Percentiles rank a stretch among this genome's conserved stretches.
Conservation (phyloP, 2,797 vertebrate genomes). For the Phrynocephalus vlangalii region DNA sequence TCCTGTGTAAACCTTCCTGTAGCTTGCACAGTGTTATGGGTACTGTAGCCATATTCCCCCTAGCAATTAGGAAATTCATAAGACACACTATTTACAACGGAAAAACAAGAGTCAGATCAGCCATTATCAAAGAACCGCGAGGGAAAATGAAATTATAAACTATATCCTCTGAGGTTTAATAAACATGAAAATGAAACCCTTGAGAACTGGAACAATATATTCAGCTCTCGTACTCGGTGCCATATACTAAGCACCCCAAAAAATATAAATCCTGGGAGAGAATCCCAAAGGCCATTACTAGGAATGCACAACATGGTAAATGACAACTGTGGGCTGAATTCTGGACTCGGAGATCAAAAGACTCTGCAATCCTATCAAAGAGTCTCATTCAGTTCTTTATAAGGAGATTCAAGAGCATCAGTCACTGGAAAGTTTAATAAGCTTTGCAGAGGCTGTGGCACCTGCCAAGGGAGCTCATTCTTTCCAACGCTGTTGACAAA, state of each 20-base stretch:
- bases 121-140: constrained; percentile 40
- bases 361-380: constrained; percentile 53
- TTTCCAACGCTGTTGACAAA: constrained; percentile 39
- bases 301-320: constrained; percentile 11
- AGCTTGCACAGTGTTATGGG: background rate
- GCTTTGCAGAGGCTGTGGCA: constrained; percentile 24
- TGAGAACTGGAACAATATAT: constrained; percentile 7
- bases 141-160: constrained; percentile 16
- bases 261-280: constrained; percentile 32
- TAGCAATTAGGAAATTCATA: constrained; percentile 12
- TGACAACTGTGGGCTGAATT: constrained; percentile 41
- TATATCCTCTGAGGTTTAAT: background rate
- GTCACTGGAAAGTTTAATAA: constrained; percentile 56
- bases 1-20: background rate
- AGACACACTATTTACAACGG: constrained; percentile 13
- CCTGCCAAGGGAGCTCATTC: constrained; percentile 54
- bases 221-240: background rate
- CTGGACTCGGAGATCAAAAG: constrained; percentile 65
- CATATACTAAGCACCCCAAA: constrained; percentile 20
- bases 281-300: constrained; percentile 29
- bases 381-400: constrained; percentile 46
- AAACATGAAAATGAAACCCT: constrained; percentile 35
- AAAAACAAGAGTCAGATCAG: constrained; percentile 1
- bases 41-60: background rate
- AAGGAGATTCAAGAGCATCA: constrained; percentile 49